Percentiles rank a stretch among this genome's conserved stretches.
Conservation (phyloP, 1,140 invertebrate genomes). For the Phortica variegata region DNA sequence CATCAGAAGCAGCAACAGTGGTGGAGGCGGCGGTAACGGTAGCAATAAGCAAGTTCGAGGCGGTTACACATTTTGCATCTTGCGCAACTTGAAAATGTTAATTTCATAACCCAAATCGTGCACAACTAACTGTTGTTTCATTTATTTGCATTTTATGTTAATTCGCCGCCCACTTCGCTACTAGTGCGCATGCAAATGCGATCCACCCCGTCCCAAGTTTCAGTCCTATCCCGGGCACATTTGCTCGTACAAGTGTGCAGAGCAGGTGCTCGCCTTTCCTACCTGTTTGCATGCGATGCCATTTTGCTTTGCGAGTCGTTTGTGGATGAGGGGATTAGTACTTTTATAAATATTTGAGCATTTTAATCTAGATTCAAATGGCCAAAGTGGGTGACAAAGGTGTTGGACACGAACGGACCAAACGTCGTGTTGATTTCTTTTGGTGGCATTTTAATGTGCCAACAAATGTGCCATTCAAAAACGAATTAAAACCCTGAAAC, state of each 20-base stretch:
- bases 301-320: conserved; percentile 13
- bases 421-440: conserved; percentile 54
- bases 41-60: not conserved
- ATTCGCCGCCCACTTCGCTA: conserved; percentile 33
- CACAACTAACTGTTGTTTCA: conserved; percentile 47
- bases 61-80: not conserved
- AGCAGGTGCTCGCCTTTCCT: conserved; percentile 3
- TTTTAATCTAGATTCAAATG: conserved; percentile 50
- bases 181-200: not conserved
- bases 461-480: conserved; percentile 43
- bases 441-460: conserved; percentile 49
- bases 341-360: conserved; percentile 55
- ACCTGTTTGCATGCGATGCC: conserved; percentile 19
- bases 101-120: conserved; percentile 52
- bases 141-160: conserved; percentile 52
- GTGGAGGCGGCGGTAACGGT: not conserved
- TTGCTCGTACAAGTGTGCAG: not conserved
- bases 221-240: not conserved
- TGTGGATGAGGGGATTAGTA: not conserved
- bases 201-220: too few relatives aligned
- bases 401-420: conserved; percentile 10
- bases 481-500: conserved; percentile 42
- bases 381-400: conserved; percentile 14
- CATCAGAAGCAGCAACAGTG: not conserved
- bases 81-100: conserved; percentile 35